These are phyloP conservation scores for Automeris io DNA, from an alignment of 2,888 invertebrate genomes.

Conservation along the genomic window DNA sequence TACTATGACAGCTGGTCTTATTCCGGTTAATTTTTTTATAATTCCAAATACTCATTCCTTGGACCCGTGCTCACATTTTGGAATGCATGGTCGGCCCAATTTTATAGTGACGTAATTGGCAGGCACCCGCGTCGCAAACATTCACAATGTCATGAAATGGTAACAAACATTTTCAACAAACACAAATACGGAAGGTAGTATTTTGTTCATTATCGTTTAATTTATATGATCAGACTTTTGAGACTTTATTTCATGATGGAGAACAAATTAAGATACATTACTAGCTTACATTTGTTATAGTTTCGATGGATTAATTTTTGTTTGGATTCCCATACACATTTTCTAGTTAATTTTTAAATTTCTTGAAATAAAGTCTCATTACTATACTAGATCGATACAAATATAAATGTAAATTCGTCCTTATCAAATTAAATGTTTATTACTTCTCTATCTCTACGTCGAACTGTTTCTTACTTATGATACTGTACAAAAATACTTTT, in stretches of 20 bases:
- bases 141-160: conserved; percentile 65
- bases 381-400: conserved; percentile 17
- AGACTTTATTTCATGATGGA: conserved; percentile 39
- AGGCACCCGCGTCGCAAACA: conserved; percentile 52
- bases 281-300: conserved; percentile 5
- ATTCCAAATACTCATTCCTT: conserved; percentile 67
- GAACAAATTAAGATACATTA: no score
- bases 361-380: conserved; percentile 48
- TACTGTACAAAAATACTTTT: conserved; percentile 53
- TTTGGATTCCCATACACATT: no score
- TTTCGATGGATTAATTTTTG: no score
- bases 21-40: conserved; percentile 6
- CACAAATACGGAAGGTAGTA: conserved; percentile 70
- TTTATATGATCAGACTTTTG: conserved; percentile 35
- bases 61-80: conserved; percentile 55
- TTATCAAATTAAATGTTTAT: conserved; percentile 40
- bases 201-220: conserved; percentile 62
- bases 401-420: conserved; percentile 46
- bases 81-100: conserved; percentile 64
- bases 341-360: no score
- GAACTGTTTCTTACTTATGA: conserved; percentile 30
- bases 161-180: conserved; percentile 64
- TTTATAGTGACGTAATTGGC: conserved; percentile 57
- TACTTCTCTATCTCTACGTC: conserved; percentile 18
- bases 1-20: conserved; percentile 63